These are phyloP conservation scores for Microchirus variegatus DNA, from an alignment of 2,797 vertebrate species.

Conservation along the genomic window DNA sequence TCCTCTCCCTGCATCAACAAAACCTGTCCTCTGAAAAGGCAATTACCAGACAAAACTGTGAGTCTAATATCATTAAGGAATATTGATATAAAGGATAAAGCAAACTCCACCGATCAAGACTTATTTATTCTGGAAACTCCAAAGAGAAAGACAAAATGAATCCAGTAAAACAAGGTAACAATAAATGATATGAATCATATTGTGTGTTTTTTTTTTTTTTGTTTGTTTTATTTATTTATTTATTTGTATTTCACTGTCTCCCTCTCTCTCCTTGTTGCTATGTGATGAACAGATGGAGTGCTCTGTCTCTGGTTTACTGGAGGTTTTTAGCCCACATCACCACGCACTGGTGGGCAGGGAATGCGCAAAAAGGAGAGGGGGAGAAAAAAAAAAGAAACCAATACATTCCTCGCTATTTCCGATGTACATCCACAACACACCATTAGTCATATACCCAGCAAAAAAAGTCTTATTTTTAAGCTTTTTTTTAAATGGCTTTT, in stretches of 20 bases:
- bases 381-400: slow-evolving; percentile 1
- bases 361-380: slow-evolving; percentile 66
- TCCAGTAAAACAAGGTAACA: background rate
- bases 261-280: slow-evolving; percentile 75
- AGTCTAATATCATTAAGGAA: slow-evolving; percentile 10
- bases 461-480: slow-evolving; percentile 31
- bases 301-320: slow-evolving; percentile 68
- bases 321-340: slow-evolving; percentile 71
- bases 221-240: background rate
- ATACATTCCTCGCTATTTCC: slow-evolving; percentile 39
- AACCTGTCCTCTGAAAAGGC: background rate
- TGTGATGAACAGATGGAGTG: slow-evolving; percentile 80
- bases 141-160: background rate
- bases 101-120: background rate
- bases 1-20: background rate
- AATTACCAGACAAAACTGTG: background rate
- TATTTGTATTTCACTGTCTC: slow-evolving; percentile 29
- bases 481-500: slow-evolving; percentile 47
- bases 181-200: background rate
- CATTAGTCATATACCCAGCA: slow-evolving; percentile 25
- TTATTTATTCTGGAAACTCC: background rate
- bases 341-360: slow-evolving; percentile 72
- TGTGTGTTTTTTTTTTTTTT: background rate
- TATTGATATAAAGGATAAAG: background rate
- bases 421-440: slow-evolving; percentile 21